These are phyloP conservation scores for Eulemur rufifrons DNA, from an alignment of 2,113 vertebrate species.

Conservation along the genomic window DNA sequence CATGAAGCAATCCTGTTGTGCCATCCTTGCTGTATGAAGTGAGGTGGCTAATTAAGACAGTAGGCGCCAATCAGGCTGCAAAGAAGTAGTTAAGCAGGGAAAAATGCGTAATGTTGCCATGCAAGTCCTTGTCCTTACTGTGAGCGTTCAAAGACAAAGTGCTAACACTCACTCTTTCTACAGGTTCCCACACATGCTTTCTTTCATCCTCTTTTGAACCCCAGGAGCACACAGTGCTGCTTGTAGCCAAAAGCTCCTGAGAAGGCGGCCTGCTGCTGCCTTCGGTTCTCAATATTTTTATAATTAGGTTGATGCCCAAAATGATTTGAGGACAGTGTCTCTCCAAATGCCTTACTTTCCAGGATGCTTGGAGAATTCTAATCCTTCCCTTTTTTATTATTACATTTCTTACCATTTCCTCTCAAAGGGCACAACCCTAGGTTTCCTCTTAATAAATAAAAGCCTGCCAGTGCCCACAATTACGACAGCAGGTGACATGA, in stretches of 20 bases:
- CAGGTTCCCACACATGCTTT: not conserved
- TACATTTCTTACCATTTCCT: conserved; percentile 30
- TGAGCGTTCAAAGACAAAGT: conserved; percentile 57
- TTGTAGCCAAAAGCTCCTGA: not conserved
- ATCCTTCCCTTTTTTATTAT: not conserved
- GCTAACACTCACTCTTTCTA: conserved; percentile 7
- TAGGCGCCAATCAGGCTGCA: not conserved
- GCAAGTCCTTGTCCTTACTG: conserved; percentile 34
- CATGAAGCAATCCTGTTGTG: not conserved
- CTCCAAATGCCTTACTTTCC: conserved; percentile 51
- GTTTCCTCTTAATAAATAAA: conserved; percentile 42
- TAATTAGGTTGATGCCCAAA: conserved; percentile 30
- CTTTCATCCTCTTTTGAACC: conserved; percentile 8
- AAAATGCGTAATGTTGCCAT: not conserved
- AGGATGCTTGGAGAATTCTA: conserved; percentile 21
- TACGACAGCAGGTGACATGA: not conserved
- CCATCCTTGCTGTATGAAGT: not conserved
- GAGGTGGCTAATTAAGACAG: conserved; percentile 52
- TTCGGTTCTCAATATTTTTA: not conserved
- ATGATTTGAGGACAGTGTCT: conserved; percentile 3
- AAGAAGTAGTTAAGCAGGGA: conserved; percentile 29
- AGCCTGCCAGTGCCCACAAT: not conserved
- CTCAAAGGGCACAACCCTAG: not conserved
- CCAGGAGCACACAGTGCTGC: not conserved
- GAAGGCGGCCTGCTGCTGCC: not conserved